phyloP scores from a whole-genome alignment of 2,888 invertebrate species.

The Candidula unifasciata region DNA sequence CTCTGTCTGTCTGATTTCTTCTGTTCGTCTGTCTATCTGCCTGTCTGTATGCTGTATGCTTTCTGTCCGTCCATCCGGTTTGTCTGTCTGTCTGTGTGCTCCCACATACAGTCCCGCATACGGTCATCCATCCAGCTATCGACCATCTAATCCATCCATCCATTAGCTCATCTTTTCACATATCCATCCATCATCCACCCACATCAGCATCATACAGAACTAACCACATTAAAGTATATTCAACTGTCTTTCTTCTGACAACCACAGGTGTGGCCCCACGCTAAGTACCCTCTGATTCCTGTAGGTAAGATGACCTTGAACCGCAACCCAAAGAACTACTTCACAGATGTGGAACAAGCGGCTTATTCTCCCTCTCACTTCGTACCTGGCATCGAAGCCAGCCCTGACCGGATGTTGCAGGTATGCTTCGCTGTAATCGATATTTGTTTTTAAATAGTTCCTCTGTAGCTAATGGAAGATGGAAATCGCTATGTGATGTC shows the following conservation, averaged over 20 bases:
- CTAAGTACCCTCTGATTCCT: conserved; percentile 90
- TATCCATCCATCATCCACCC: neutral
- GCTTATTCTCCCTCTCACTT: conserved; percentile 94
- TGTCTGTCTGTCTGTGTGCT: no score
- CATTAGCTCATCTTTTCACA: neutral
- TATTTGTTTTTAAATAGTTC: no score
- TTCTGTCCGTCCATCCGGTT: neutral
- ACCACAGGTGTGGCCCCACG: conserved; percentile 88
- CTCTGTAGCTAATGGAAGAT: no score
- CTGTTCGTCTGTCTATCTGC: neutral
- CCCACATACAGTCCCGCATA: no score
- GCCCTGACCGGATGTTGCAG: conserved; percentile 94
- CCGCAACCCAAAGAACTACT: conserved; percentile 93
- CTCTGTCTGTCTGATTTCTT: neutral
- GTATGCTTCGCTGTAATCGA: conserved; percentile 58
- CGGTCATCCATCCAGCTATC: no score
- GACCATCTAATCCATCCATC: no score
- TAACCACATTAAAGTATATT: no score
- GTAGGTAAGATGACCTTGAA: conserved; percentile 92
- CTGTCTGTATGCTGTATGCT: neutral
- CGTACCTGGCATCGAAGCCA: conserved; percentile 94
- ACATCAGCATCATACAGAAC: no score
- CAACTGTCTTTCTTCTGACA: neutral
- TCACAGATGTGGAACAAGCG: conserved; percentile 94
- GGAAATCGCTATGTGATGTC: no score